A percentile compares a stretch with the other conserved stretches of the same genome.
These are phyloP conservation scores for Alcis repandata DNA, from an alignment of 2,888 invertebrate species.

Conservation along the genomic window DNA sequence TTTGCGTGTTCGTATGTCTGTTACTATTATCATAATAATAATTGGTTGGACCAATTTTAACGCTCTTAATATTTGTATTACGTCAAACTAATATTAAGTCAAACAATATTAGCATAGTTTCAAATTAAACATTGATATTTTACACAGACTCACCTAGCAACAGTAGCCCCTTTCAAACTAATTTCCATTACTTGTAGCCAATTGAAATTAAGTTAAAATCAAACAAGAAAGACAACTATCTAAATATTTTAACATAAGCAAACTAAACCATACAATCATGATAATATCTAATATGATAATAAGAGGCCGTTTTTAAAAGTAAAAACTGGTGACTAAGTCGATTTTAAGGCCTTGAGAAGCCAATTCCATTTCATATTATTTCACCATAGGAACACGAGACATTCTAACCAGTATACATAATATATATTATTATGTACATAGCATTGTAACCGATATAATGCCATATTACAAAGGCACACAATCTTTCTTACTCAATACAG, in stretches of 20 bases:
- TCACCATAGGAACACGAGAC: background rate
- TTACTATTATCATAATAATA: no score
- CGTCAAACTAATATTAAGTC: no score
- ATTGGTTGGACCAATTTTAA: no score
- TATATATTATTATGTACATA: no score
- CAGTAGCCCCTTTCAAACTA: background rate
- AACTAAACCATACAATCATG: background rate
- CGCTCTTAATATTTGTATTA: no score
- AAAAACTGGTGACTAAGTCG: background rate
- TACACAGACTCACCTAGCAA: background rate
- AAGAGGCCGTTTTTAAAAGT: background rate
- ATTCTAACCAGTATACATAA: no score
- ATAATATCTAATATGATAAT: background rate
- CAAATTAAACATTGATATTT: background rate
- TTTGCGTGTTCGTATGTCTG: no score
- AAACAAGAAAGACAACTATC: background rate
- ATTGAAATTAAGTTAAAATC: background rate
- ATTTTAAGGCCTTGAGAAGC: background rate
- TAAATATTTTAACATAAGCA: background rate
- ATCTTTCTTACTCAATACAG: no score
- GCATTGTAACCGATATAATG: no score
- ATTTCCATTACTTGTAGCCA: conserved; percentile 6
- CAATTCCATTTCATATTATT: background rate
- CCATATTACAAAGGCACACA: no score
- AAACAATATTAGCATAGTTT: no score